Percentiles rank a stretch among this genome's conserved stretches.
Evolutionary conservation across 2,113 vertebrate genomes (phyloP).

Genomic region (Barnardius zonarius): DNA sequence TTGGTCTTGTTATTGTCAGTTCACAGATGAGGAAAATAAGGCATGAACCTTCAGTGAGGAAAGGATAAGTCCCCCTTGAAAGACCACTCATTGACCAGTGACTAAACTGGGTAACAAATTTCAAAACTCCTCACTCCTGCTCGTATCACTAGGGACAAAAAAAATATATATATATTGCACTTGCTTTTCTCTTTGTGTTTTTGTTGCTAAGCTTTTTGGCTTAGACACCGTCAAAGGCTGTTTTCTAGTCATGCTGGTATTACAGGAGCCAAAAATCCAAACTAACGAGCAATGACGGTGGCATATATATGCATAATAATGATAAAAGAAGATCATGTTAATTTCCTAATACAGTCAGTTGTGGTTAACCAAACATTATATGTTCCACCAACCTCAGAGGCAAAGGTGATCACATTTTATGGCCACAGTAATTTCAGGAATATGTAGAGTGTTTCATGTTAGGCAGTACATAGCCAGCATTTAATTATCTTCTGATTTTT

Average conservation of each 20-base stretch:
- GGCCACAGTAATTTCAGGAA: background rate
- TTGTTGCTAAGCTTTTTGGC: slow-evolving; percentile 29
- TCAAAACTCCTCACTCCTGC: background rate
- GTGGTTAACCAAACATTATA: background rate
- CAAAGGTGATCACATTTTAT: background rate
- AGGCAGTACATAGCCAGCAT: background rate
- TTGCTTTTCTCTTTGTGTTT: background rate
- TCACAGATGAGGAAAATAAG: background rate
- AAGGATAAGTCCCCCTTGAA: background rate
- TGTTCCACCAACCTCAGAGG: background rate
- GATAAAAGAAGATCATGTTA: background rate
- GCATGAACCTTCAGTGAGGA: background rate
- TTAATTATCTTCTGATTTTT: background rate
- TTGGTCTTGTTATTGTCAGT: background rate
- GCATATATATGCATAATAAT: background rate
- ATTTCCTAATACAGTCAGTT: background rate
- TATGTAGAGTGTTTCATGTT: background rate
- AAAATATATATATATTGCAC: background rate
- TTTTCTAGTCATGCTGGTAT: background rate
- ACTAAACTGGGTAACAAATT: background rate
- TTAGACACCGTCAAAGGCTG: background rate
- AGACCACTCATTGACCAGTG: background rate
- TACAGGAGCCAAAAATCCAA: slow-evolving; percentile 16
- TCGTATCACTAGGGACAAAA: background rate
- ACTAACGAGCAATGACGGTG: rapidly evolving